A percentile compares a stretch with the other conserved stretches of the same genome.
Conservation (phyloP, 2,797 vertebrate species). For the Chiloscyllium punctatum region DNA sequence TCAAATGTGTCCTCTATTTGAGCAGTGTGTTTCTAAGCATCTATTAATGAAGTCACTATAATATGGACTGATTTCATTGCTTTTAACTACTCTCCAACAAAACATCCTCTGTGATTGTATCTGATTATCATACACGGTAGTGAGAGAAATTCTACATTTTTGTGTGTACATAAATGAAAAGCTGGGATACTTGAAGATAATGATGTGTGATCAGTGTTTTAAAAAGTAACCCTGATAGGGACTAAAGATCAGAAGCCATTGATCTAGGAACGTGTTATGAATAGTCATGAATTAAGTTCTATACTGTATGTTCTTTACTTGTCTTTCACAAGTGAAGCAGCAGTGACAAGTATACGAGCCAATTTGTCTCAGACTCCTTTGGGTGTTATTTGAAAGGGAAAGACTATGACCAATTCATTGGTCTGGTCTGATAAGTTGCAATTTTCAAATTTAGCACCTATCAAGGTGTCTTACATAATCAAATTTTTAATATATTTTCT, state of each 20-base stretch:
- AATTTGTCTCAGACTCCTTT: conserved; percentile 13
- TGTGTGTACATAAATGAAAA: conserved; percentile 2
- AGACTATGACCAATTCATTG: background rate
- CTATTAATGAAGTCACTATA: background rate
- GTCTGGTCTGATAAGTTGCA: background rate
- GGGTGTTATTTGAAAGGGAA: background rate
- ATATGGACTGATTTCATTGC: background rate
- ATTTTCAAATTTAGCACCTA: conserved; percentile 1
- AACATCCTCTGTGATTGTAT: background rate
- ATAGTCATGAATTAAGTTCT: background rate
- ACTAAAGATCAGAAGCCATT: background rate
- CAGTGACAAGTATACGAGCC: background rate
- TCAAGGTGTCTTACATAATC: background rate
- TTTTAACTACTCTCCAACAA: background rate
- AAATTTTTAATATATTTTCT: background rate
- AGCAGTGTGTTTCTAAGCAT: background rate
- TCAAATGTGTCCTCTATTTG: background rate
- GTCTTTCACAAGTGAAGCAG: conserved; percentile 29
- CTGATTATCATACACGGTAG: background rate
- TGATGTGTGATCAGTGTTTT: conserved; percentile 15
- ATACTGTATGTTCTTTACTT: background rate
- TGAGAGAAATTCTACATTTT: conserved; percentile 17
- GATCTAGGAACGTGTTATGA: background rate
- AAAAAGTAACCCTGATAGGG: background rate
- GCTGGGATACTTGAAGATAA: conserved; percentile 30